Base-by-base conservation (phyloP, 2,113 vertebrate genomes). In the Guaruba guarouba region DNA sequence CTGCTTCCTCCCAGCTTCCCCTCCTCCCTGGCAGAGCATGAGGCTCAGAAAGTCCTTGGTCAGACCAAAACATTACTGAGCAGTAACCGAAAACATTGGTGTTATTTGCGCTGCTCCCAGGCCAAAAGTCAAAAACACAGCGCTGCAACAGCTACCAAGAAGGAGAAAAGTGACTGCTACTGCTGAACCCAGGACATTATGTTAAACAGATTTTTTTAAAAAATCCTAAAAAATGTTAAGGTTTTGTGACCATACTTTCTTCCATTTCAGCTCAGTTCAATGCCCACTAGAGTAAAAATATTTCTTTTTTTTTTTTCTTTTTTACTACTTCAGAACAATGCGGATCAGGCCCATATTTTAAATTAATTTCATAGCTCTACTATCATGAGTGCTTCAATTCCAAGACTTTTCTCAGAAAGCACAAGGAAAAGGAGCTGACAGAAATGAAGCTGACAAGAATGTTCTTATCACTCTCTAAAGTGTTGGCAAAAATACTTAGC, bases 401-500 rank as follows among this genome's bases (percentile, higher is more conserved):
- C 19, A 69, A 82, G 17, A 28, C 13, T 11, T 10, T 82, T 62
- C 76, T 70, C 24, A 76, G 57, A 78, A 80, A 54, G 5, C 11
- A 10, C 1, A 8, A 76, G 27, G 25, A 62, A 81, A 82, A 70
- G 5, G 4, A 11, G 13, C 39, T 14, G 31, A 33, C 7, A 61
- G n/a, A 67, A 80, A 76, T 24, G 7, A n/a, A 37, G 29, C 31
- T 39, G n/a, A 35, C 13, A 57, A 48, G 22, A 17, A 7, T 67
- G 62, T 68, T 81, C 63, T 97, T 90, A 96, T 79, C 69, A 13
- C 37, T 95, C 62, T 85, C 93, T 96, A 57, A 14, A 62, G 64
- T 22, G 84, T 90, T 92, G 74, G 20, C 54, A 93, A 95, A 97
- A 96, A 90, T 66, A 79, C 69, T 93, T 92, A 96, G 79, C 61